phyloP scores from a whole-genome alignment of 2,797 vertebrate species.

The Eutrigla gurnardus region DNA sequence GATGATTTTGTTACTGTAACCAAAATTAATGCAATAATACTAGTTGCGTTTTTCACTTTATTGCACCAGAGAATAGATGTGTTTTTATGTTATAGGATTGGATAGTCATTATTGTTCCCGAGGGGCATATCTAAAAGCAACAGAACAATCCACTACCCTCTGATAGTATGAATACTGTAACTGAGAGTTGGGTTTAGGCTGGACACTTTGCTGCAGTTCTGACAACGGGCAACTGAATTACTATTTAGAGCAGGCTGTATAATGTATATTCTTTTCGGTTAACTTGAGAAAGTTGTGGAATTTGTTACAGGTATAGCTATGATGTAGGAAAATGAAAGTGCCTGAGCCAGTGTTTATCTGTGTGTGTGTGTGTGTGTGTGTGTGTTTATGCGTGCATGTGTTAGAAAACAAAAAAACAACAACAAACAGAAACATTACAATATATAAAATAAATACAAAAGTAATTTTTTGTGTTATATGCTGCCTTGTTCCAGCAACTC shows the following conservation, averaged over 20 bases:
- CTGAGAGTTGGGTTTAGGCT: slow-evolving; percentile 16
- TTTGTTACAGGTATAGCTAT: neutral
- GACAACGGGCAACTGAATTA: slow-evolving; percentile 48
- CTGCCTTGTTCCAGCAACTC: neutral
- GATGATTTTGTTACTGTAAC: too few relatives aligned
- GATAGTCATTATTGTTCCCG: too few relatives aligned
- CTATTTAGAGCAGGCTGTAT: slow-evolving; percentile 16
- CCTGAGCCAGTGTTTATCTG: neutral
- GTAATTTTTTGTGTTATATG: too few relatives aligned
- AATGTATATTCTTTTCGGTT: neutral
- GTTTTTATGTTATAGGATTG: too few relatives aligned
- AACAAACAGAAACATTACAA: too few relatives aligned
- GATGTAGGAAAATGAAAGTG: slow-evolving; percentile 27
- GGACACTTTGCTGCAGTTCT: slow-evolving; percentile 29
- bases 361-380: slow-evolving; percentile 7
- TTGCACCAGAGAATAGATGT: too few relatives aligned
- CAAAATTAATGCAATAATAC: too few relatives aligned
- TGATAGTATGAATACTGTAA: slow-evolving; percentile 29
- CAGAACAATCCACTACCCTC: slow-evolving; percentile 16
- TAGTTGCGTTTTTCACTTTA: too few relatives aligned
- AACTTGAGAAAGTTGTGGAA: neutral
- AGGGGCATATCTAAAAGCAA: neutral
- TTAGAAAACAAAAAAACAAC: too few relatives aligned
- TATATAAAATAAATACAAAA: too few relatives aligned
- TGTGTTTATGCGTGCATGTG: neutral